phyloP scores from a whole-genome alignment of 2,888 invertebrate genomes.

The Ichneumoninae sp. region DNA sequence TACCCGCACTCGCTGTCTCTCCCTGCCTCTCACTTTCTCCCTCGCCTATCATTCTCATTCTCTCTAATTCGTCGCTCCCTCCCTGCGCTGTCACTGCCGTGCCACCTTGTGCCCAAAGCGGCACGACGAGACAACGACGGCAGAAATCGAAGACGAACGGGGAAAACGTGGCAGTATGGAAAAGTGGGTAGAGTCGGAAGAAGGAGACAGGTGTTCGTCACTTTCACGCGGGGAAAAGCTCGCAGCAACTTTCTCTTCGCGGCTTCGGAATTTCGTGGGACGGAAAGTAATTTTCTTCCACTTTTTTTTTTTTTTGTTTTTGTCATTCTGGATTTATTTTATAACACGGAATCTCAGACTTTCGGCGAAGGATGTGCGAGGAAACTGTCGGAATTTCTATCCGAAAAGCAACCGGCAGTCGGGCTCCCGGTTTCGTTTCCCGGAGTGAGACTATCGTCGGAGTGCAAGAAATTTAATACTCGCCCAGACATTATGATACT shows the following conservation, averaged over 20 bases:
- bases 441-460: background rate
- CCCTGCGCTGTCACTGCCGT: conserved; percentile 71
- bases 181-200: conserved; percentile 63
- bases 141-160: conserved; percentile 35
- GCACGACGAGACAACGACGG: conserved; percentile 45
- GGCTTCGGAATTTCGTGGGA: background rate
- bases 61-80: conserved; percentile 77
- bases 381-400: background rate
- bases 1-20: conserved; percentile 25
- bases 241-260: background rate
- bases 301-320: background rate
- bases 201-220: conserved; percentile 63
- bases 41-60: conserved; percentile 75
- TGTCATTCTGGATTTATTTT: background rate
- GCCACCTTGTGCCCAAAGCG: conserved; percentile 51
- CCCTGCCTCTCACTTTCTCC: conserved; percentile 58
- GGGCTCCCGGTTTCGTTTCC: background rate
- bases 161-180: conserved; percentile 63
- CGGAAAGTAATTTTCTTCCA: conserved; percentile 20
- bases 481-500: background rate
- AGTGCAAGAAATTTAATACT: conserved; percentile 9
- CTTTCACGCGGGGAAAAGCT: background rate
- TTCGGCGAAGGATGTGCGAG: background rate
- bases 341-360: conserved; percentile 4
- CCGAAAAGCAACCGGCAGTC: conserved; percentile 38